Evolutionary conservation across 2,797 vertebrate species (phyloP), one percentile per base, ranked within the genome.

Genomic region (Chaunax sp.): DNA sequence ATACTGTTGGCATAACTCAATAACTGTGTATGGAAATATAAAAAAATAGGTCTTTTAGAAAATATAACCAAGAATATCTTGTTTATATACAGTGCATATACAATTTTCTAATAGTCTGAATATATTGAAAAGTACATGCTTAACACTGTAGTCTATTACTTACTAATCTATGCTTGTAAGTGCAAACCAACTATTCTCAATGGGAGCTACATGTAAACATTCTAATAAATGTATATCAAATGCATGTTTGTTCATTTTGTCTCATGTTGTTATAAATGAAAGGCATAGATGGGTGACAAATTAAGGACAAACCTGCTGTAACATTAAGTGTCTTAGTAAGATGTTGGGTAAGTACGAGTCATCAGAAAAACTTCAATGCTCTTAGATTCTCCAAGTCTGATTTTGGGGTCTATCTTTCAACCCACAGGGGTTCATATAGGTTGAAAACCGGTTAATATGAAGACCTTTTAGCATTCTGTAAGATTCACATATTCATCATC

Each of bases 201-300:
- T 2, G 2, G 16, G 33, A 47, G 12, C 5, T 55, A 19, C 41
- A 19, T 8, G 19, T 54, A 11, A 79, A 61, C 9, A 43, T 55
- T 55, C n/a, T 18, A 69, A 63, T 84, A 68, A 72, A 73, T 20
- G 43, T 52, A 33, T 64, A 54, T 51, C 14, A 2, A 16, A 46
- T 56, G 13, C 4, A 51, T 52, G 40, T 75, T 54, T 47, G 14
- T 14, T 25, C 0, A 28, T 30, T 37, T 40, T 54, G 20, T 73
- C 10, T 25, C 2, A 53, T 37, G 51, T 50, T 45, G 25, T 20
- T 25, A 40, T 25, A 28, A 43, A 49, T 49, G 18, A 6, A 11
- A 56, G 12, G 22, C 25, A 43, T 12, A 35, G 4, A 58, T 19
- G 10, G 2, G 6, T 15, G 30, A n/a, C 13, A 22, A n/a, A 40